Evolutionary conservation across 2,888 invertebrate genomes (phyloP), one percentile per base, ranked within the genome.

Genomic region (Synergus japonicus): DNA sequence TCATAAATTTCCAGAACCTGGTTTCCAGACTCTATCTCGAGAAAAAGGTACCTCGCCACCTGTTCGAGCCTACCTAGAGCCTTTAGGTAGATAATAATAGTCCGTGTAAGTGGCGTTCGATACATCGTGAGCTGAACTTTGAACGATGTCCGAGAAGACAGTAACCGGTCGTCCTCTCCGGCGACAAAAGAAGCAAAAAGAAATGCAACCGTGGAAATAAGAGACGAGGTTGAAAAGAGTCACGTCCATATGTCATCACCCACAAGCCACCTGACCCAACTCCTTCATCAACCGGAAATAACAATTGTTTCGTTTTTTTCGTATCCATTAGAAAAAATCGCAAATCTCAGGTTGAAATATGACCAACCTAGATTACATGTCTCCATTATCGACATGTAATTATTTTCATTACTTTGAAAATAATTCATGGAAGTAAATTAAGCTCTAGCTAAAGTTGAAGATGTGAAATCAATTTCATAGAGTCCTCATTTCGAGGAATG

Each of bases 31-130:
- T 65, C 44, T 37, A 60, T 79, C 22, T 66, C 64, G 66, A 5
- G 67, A 46, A 76, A 66, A 64, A 65, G 78, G 82, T 66, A 41
- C 58, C 64, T 43, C 79, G 82, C 83, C 85, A 85, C 82, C 84
- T 85, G 85, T 83, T 82, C 77, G 58, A 73, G 18, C 15, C 69
- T 37, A 73, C 69, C 73, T 73, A 73, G 49, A 54, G 54, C 9
- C 73, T 73, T 76, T 73, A 83, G 86, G 79, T 85, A 87, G 86
- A 79, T 85, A 73, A 73, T 73, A 85, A 87, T 87, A 87, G 85
- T 81, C 85, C 82, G 82, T 85, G 41, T 73, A 85, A 87, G 79
- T 82, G 82, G 84, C 78, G 78, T 44, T 80, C 78, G 83, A 85
- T 85, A 81, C 83, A 82, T 65, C 58, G 18, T 43, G 65, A 77